Base-by-base conservation (phyloP, 2,113 vertebrate genomes). In the Brachionichthys hirsutus region DNA sequence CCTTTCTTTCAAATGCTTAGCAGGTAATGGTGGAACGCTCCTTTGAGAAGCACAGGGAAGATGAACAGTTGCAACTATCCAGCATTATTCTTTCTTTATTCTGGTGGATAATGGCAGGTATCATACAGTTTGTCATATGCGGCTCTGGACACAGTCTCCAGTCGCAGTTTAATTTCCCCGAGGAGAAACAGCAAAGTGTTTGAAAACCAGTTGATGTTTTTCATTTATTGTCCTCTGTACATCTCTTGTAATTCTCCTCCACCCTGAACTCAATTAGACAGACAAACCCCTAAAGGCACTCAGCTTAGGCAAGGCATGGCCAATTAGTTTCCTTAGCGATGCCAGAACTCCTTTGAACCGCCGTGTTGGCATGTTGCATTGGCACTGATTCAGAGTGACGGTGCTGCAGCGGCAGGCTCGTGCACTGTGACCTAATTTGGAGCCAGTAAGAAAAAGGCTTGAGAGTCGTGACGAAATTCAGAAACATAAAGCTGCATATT, bases 261-360 rank as follows among this genome's bases (percentile, higher is more conserved):
- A 85, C 85, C 85, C 85, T 80, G 82, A 86, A 86, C 85, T 88
- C 90, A 88, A 87, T 89, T 89, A 89, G 87, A 87, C 78, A 87
- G 83, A 84, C 84, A 81, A 80, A 75, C 86, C 87, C 87, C 85
- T 67, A 18, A 80, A 88, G 88, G 88, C 84, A 83, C 76, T 84
- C 80, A 84, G 84, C 85, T 90, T 87, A 86, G 84, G 77, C 86
- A 89, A 86, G 84, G 77, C 86, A 89, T 79, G 86, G 87, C 89
- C 87, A 90, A 90, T 92, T 90, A 91, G 85, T 82, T 88, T 86
- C 83, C 84, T 86, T 82, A 89, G 87, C 77, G 68, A 79, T 88
- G 90, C 89, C 88, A 90, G 87, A 90, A 85, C 83, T 89, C 83
- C 87, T 91, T 90, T 90, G 88, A 92, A 90, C 83, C 71, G 77